Conservation (phyloP, 2,113 vertebrate species). For the Gopherus evgoodei region DNA sequence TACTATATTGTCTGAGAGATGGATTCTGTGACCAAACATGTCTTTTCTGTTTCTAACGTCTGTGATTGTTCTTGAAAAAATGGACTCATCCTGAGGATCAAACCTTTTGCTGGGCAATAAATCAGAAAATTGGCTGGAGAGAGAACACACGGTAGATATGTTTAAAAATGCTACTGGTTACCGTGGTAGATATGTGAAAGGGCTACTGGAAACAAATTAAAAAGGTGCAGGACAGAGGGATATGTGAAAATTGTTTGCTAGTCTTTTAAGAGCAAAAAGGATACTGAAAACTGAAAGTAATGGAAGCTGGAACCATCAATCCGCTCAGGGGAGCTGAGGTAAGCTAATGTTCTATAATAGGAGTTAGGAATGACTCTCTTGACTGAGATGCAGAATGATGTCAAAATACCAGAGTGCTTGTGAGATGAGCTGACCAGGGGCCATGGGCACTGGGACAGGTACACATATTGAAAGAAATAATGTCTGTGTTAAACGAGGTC, state of each 20-base stretch:
- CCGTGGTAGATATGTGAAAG: not conserved
- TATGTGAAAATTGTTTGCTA: not conserved
- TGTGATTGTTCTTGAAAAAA: not conserved
- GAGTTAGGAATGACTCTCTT: not conserved
- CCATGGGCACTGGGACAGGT: not conserved
- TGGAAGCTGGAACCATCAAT: not conserved
- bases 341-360: not conserved
- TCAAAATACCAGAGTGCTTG: not conserved
- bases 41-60: not conserved
- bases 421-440: not conserved
- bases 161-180: not conserved
- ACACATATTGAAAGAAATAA: not conserved
- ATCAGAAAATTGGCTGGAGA: not conserved
- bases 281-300: too few species aligned
- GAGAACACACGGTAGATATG: not conserved
- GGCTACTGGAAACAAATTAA: not conserved
- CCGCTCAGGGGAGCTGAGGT: not conserved
- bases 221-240: not conserved
- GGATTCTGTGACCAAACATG: not conserved
- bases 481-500: not conserved
- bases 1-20: not conserved
- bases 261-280: not conserved
- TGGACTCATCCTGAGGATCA: not conserved
- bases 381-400: not conserved
- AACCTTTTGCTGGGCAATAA: not conserved